These are phyloP conservation scores for Cyphomyrus plagiostoma DNA, from an alignment of 2,113 vertebrate species.

Conservation along the genomic window DNA sequence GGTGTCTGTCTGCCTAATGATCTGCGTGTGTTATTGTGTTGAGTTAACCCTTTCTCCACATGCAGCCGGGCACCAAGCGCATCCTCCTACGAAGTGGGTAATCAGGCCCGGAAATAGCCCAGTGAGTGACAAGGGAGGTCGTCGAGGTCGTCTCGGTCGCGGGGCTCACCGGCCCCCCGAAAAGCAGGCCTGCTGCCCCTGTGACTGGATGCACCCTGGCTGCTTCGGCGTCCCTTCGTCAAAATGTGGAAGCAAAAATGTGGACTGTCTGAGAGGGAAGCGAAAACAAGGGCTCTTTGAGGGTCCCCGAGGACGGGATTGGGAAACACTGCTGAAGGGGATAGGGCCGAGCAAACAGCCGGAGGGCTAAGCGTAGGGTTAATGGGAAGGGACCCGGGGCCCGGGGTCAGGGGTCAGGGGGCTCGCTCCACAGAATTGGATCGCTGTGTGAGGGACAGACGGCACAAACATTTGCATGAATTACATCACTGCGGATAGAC, in stretches of 20 bases:
- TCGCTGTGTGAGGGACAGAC: not conserved
- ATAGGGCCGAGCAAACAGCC: not conserved
- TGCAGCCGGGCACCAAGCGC: not conserved
- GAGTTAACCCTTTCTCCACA: not conserved
- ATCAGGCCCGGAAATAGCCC: not conserved
- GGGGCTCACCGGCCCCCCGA: not conserved
- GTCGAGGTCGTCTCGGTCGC: not conserved
- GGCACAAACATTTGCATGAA: not conserved
- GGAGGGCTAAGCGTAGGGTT: not conserved
- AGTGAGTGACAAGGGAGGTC: not conserved
- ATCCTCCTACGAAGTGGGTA: not conserved
- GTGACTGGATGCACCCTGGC: not conserved
- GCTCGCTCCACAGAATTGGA: not conserved
- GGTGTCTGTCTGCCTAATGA: slow-evolving; percentile 1
- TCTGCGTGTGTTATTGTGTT: slow-evolving; percentile 1
- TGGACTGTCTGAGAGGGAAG: not conserved
- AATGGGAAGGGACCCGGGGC: not conserved
- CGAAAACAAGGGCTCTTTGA: not conserved
- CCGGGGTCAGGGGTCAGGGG: not conserved
- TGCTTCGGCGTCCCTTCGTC: not conserved
- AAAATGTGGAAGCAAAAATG: not conserved
- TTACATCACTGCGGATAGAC: not conserved
- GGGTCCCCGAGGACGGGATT: not conserved
- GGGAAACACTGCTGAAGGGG: not conserved
- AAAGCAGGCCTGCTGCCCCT: not conserved